phyloP scores from a whole-genome alignment of 1,140 invertebrate genomes.

The Heliconius congener region DNA sequence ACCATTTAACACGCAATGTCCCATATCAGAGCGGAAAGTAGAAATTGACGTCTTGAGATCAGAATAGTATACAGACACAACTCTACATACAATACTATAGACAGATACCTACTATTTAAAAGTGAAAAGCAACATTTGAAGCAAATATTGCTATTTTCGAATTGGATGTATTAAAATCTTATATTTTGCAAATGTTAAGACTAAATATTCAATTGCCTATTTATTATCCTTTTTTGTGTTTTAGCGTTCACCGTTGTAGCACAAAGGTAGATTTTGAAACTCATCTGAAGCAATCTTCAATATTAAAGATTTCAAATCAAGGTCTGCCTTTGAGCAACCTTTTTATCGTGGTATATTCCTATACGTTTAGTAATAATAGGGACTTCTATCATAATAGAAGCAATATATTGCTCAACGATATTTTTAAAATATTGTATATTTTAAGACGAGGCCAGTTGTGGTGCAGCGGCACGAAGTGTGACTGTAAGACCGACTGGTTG shows the following conservation, averaged over 20 bases:
- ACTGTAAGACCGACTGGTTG: no score
- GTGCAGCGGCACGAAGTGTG: no score
- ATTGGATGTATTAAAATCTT: no score
- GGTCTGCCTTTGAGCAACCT: slow-evolving; percentile 2
- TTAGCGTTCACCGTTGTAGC: neutral
- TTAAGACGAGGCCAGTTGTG: neutral
- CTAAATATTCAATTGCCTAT: neutral
- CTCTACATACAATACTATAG: no score
- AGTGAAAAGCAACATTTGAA: no score
- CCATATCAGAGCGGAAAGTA: no score
- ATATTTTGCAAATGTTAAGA: no score
- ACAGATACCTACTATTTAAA: no score
- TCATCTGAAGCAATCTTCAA: neutral
- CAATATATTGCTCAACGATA: neutral
- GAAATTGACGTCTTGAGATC: no score
- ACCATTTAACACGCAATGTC: no score
- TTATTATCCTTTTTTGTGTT: neutral
- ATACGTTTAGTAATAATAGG: neutral
- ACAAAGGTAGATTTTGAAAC: neutral
- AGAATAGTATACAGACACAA: no score
- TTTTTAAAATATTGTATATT: neutral
- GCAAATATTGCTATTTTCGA: no score
- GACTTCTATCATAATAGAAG: neutral
- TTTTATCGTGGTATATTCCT: neutral
- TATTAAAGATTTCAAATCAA: neutral